These are phyloP conservation scores for Sphaerophoria taeniata DNA, from an alignment of 2,888 invertebrate genomes.

Conservation along the genomic window DNA sequence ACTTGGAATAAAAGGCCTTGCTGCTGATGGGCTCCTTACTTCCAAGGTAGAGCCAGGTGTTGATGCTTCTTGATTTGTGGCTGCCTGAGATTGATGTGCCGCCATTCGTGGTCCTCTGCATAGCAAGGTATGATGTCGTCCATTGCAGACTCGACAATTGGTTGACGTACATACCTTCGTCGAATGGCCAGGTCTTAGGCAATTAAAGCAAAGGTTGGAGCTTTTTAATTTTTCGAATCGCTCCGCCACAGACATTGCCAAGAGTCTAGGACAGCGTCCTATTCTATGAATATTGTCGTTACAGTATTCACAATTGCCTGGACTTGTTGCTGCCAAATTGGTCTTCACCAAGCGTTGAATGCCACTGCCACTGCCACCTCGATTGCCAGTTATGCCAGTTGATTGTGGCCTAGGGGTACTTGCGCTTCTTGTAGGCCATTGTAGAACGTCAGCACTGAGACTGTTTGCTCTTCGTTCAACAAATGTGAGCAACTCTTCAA, in stretches of 20 bases:
- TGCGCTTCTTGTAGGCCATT: background rate
- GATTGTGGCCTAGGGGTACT: too few species aligned
- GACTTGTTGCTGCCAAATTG: constrained; percentile 32
- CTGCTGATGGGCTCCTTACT: too few species aligned
- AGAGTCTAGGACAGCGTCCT: constrained; percentile 34
- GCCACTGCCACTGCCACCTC: too few species aligned
- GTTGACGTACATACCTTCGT: constrained; percentile 37
- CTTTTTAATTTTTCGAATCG: constrained; percentile 19
- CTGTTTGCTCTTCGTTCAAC: constrained; percentile 49
- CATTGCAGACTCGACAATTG: constrained; percentile 45
- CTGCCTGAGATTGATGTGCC: too few species aligned
- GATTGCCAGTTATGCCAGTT: too few species aligned
- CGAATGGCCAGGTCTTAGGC: constrained; percentile 42
- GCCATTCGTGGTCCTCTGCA: constrained; percentile 11
- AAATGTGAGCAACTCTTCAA: constrained; percentile 26
- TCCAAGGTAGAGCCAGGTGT: too few species aligned
- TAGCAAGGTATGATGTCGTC: constrained; percentile 33
- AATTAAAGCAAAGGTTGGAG: constrained; percentile 46
- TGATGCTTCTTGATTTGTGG: too few species aligned
- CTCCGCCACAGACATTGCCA: constrained; percentile 34
- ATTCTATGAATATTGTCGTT: constrained; percentile 31
- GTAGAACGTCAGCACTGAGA: background rate
- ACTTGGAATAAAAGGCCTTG: too few species aligned
- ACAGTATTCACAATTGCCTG: constrained; percentile 29
- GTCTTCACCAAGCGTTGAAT: too few species aligned